Conservation (phyloP, 2,113 vertebrate genomes). For the Neofelis nebulosa region DNA sequence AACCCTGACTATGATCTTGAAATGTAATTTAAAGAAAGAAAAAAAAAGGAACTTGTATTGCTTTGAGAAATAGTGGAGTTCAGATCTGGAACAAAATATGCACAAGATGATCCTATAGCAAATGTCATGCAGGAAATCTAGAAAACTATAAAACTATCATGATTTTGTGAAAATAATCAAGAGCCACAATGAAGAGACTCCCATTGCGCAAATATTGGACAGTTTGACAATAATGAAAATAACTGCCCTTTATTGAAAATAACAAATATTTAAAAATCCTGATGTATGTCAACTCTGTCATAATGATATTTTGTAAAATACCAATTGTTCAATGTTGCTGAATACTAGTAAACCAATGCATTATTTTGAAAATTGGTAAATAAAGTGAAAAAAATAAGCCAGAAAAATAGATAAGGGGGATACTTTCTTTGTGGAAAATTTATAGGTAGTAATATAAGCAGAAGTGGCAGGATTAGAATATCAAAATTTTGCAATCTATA, state of each 20-base stretch:
- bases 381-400: neutral
- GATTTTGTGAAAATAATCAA: neutral
- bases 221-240: neutral
- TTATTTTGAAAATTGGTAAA: slow-evolving; percentile 15
- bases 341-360: neutral
- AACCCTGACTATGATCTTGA: neutral
- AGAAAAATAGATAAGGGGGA: neutral
- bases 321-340: neutral
- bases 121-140: neutral
- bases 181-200: neutral
- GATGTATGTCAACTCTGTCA: neutral
- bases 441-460: neutral
- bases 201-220: neutral
- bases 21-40: neutral
- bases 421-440: neutral
- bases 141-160: neutral
- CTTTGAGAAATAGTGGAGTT: neutral
- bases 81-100: neutral
- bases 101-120: neutral
- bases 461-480: neutral
- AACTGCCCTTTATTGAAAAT: neutral
- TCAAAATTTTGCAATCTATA: neutral
- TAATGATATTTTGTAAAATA: neutral
- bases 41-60: neutral
- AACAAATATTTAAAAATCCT: neutral